Evolutionary conservation across 92 coral and sea anemone species (phyloP).

Genomic region (Epizoanthus ramosus): DNA sequence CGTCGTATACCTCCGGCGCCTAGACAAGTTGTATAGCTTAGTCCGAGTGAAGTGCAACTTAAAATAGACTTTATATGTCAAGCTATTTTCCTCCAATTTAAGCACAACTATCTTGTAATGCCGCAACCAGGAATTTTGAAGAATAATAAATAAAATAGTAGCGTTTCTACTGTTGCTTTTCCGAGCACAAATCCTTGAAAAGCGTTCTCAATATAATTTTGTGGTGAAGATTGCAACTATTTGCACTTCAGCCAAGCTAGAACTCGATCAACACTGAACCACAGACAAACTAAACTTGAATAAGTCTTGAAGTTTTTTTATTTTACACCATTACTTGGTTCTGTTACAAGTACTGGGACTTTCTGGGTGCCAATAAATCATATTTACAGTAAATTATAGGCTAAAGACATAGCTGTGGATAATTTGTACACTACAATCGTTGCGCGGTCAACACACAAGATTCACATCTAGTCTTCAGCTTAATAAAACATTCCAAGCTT

Average conservation of each 20-base stretch:
- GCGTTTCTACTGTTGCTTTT: neutral
- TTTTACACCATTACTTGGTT: neutral
- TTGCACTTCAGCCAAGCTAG: neutral
- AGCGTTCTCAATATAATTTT: neutral
- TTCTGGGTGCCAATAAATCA: conserved; percentile 5
- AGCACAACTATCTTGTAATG: neutral
- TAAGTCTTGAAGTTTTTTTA: conserved; percentile 11
- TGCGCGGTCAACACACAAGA: conserved; percentile 35
- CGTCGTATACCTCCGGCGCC: conserved; percentile 44
- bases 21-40: conserved; percentile 32
- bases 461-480: neutral
- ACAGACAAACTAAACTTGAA: neutral
- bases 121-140: neutral
- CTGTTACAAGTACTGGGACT: neutral
- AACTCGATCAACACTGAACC: neutral
- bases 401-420: conserved; percentile 4
- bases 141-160: neutral
- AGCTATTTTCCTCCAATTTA: neutral
- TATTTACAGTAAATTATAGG: conserved; percentile 26
- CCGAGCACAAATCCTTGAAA: neutral
- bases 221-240: neutral
- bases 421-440: neutral
- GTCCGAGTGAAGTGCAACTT: conserved; percentile 33
- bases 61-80: neutral
- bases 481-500: neutral